phyloP scores from a whole-genome alignment of 2,113 vertebrate genomes.

The Jacana jacana region DNA sequence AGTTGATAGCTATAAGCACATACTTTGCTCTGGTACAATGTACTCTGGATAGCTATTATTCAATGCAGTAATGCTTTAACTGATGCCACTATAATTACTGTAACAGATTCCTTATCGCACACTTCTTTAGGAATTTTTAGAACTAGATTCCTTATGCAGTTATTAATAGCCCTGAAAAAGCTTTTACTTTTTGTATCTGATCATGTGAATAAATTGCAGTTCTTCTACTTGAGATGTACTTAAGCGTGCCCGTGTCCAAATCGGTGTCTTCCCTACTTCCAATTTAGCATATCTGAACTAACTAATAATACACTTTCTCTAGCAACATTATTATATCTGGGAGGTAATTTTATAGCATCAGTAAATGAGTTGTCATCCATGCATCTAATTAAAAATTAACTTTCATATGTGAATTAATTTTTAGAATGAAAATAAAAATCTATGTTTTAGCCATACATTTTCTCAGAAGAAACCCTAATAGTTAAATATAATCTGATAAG shows the following conservation, averaged over 20 bases:
- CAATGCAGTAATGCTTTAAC: neutral
- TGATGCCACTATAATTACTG: conserved; percentile 16
- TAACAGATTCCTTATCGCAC: neutral
- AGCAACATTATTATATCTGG: conserved; percentile 1
- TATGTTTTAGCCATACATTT: neutral
- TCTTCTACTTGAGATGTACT: neutral
- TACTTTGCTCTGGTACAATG: neutral
- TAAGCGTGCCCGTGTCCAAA: neutral
- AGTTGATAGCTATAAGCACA: neutral
- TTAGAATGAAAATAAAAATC: conserved; percentile 16
- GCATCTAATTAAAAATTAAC: conserved; percentile 1
- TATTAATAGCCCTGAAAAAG: conserved; percentile 3
- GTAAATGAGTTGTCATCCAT: neutral
- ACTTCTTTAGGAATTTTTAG: conserved; percentile 4
- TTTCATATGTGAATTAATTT: neutral
- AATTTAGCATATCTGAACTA: conserved; percentile 15
- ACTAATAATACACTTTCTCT: conserved; percentile 22
- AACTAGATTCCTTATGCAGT: neutral
- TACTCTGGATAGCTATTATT: neutral
- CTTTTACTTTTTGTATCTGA: neutral
- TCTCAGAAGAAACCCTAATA: neutral
- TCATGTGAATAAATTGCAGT: conserved; percentile 5
- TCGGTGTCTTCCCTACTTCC: neutral
- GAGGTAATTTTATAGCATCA: neutral
- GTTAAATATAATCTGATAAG: neutral